phyloP scores from a whole-genome alignment of 2,113 vertebrate species.

The Phrynosoma blainvillii region DNA sequence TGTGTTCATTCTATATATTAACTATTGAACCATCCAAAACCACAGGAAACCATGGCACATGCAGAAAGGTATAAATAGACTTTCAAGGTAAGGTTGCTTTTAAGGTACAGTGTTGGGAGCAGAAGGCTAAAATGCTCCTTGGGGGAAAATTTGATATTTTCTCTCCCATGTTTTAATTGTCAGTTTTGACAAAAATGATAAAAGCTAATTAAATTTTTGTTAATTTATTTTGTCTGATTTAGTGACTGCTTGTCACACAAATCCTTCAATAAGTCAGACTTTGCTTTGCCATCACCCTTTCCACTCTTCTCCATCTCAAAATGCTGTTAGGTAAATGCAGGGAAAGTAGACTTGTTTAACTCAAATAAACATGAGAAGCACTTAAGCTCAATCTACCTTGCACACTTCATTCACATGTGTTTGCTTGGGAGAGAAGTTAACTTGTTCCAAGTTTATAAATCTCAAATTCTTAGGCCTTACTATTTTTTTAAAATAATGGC shows the following conservation, averaged over 20 bases:
- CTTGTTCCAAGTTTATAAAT: constrained; percentile 25
- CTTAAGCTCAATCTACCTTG: constrained; percentile 68
- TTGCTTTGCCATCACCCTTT: constrained; percentile 64
- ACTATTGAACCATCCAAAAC: constrained; percentile 64
- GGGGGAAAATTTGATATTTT: constrained; percentile 74
- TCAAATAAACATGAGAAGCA: constrained; percentile 77
- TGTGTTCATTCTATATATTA: constrained; percentile 51
- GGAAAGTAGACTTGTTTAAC: constrained; percentile 67
- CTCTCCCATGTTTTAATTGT: constrained; percentile 74
- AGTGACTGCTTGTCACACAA: constrained; percentile 71
- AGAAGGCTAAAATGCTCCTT: constrained; percentile 58
- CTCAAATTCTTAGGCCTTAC: not conserved
- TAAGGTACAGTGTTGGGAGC: constrained; percentile 43
- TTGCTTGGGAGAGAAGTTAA: constrained; percentile 51
- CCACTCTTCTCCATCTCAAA: constrained; percentile 55
- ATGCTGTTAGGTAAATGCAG: constrained; percentile 57
- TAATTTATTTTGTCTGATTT: constrained; percentile 83
- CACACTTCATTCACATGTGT: constrained; percentile 51
- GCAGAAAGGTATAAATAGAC: constrained; percentile 74
- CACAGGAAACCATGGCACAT: constrained; percentile 66
- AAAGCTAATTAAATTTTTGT: constrained; percentile 80
- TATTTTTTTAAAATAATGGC: not conserved
- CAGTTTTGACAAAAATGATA: constrained; percentile 78
- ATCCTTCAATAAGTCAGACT: constrained; percentile 62
- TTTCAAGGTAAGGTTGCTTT: constrained; percentile 53